Percentiles rank a stretch among this genome's conserved stretches.
Evolutionary conservation across 30 jellyfish, hydroid and myxozoan species (phyloP).

Genomic region (Hydractinia echinata): DNA sequence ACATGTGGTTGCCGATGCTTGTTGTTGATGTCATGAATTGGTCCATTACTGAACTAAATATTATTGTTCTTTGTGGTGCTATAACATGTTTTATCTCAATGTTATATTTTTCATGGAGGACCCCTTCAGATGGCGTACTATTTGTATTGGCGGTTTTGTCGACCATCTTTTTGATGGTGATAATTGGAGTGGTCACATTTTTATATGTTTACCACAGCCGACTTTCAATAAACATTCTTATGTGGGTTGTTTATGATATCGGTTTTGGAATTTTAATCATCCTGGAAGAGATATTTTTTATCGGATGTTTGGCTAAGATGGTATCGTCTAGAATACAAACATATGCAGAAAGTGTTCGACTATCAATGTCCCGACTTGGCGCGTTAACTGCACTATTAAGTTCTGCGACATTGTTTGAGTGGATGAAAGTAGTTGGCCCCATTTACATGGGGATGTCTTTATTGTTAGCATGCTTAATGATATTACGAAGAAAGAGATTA

Average conservation of each 20-base stretch:
- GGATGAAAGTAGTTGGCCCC: not conserved
- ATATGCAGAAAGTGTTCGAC: conserved; percentile 7
- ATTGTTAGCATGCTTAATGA: not conserved
- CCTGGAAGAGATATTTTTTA: conserved; percentile 10
- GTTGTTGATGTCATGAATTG: conserved; percentile 17
- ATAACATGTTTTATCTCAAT: not conserved
- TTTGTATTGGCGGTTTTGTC: not conserved
- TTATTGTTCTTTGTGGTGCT: conserved; percentile 9
- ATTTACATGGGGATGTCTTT: not conserved
- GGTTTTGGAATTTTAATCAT: not conserved
- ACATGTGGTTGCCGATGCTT: conserved; percentile 23
- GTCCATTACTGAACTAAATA: not conserved
- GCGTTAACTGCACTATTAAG: not conserved
- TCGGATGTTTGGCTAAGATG: not conserved
- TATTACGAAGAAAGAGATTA: not conserved
- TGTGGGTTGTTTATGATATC: not conserved
- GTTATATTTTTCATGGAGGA: not conserved
- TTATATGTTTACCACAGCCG: not conserved
- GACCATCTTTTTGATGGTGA: not conserved
- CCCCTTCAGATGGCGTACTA: not conserved
- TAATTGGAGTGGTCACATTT: not conserved
- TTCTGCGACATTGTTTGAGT: conserved; percentile 2
- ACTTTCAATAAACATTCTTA: not conserved
- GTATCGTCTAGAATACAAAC: conserved; percentile 10
- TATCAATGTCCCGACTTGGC: not conserved